These are phyloP conservation scores for Sebastes goodei DNA, from an alignment of 2,797 vertebrate species.

Conservation along the genomic window DNA sequence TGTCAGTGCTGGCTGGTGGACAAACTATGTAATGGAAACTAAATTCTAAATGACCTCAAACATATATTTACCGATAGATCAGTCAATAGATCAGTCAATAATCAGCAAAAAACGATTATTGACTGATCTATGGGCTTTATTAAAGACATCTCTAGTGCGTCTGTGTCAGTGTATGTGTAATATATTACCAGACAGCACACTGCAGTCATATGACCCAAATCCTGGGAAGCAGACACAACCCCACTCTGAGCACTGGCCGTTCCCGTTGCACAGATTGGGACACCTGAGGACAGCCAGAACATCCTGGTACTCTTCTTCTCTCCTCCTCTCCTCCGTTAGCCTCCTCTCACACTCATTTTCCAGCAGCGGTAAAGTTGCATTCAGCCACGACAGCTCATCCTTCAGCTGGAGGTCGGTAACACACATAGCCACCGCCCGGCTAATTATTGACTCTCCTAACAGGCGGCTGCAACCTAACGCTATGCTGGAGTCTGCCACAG, in stretches of 20 bases:
- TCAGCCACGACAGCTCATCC: slow-evolving; percentile 85
- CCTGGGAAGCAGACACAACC: slow-evolving; percentile 87
- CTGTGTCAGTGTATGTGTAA: neutral
- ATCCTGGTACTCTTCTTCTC: slow-evolving; percentile 65
- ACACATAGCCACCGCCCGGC: slow-evolving; percentile 81
- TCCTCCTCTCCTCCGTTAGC: slow-evolving; percentile 80
- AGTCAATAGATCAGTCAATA: too few relatives aligned
- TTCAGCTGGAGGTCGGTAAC: slow-evolving; percentile 89
- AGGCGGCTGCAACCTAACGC: slow-evolving; percentile 80
- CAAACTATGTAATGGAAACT: neutral
- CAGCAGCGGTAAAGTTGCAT: slow-evolving; percentile 83
- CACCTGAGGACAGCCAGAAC: slow-evolving; percentile 81
- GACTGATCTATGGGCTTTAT: neutral
- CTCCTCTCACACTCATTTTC: slow-evolving; percentile 92
- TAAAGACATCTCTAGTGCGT: neutral
- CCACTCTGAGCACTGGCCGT: slow-evolving; percentile 87
- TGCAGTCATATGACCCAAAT: slow-evolving; percentile 88
- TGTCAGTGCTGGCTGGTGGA: neutral
- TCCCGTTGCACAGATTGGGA: slow-evolving; percentile 85
- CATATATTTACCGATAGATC: neutral
- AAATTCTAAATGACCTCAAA: neutral
- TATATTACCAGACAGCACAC: slow-evolving; percentile 81
- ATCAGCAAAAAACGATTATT: neutral
- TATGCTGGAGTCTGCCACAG: slow-evolving; percentile 85
- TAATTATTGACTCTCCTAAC: slow-evolving; percentile 66